Evolutionary conservation across 2,797 vertebrate species (phyloP).

Genomic region (Lagocephalus sceleratus): DNA sequence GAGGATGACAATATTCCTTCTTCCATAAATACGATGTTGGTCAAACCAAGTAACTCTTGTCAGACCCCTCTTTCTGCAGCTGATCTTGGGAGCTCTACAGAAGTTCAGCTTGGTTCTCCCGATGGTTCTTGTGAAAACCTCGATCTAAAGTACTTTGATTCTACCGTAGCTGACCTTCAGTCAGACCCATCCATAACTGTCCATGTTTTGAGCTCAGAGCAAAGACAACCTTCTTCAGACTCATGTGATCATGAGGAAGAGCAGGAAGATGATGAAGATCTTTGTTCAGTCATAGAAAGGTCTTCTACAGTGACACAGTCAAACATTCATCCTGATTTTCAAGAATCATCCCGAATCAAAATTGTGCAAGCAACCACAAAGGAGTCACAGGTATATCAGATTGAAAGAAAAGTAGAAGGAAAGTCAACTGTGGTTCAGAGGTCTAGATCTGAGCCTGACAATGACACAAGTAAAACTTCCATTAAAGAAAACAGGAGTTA

Average conservation of each 20-base stretch:
- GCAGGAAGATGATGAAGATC: conserved; percentile 64
- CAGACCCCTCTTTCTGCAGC: conserved; percentile 19
- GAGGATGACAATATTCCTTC: conserved; percentile 21
- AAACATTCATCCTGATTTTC: conserved; percentile 34
- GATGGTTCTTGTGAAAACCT: conserved; percentile 56
- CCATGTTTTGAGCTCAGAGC: conserved; percentile 66
- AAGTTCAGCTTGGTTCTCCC: conserved; percentile 41
- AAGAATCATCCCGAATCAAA: conserved; percentile 29
- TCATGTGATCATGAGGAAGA: conserved; percentile 77
- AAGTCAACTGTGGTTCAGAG: conserved; percentile 44
- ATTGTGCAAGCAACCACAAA: conserved; percentile 78
- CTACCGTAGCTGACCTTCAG: conserved; percentile 72
- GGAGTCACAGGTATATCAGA: conserved; percentile 60
- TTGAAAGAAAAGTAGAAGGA: conserved; percentile 28
- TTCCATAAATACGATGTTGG: neutral
- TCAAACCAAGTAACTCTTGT: conserved; percentile 31
- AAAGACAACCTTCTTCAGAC: conserved; percentile 80
- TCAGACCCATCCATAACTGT: conserved; percentile 69
- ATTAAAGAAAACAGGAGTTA: conserved; percentile 50
- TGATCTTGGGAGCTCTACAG: conserved; percentile 28
- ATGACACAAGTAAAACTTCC: conserved; percentile 54
- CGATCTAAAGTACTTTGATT: conserved; percentile 70
- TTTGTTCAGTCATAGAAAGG: conserved; percentile 66
- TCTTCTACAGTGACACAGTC: conserved; percentile 21
- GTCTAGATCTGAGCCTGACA: conserved; percentile 69